Base-by-base conservation (phyloP, 1,140 invertebrate species). In the Conus ventricosus region DNA sequence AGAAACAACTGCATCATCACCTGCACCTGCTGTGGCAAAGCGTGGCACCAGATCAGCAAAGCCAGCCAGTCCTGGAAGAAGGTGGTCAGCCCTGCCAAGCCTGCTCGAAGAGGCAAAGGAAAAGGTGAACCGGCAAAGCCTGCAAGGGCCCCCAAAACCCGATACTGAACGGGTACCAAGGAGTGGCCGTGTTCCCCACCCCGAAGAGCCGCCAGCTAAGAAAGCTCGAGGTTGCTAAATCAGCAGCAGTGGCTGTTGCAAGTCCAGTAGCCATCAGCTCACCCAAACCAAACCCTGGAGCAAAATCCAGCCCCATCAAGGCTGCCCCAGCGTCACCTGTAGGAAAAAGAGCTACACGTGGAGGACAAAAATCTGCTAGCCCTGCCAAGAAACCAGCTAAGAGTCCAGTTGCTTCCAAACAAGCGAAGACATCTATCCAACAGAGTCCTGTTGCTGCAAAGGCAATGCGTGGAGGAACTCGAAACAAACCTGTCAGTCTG, bases 131-230 rank as follows among this genome's bases (percentile, higher is more conserved):
- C 53, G 13, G 53, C 53, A 13, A 78, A 78, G 23, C 25, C 39
- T 39, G 76, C 27, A 5, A 78, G 76, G n/a, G n/a, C n/a, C n/a
- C 76, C 76, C 76, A 4, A 51, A 27, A 78, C 25, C 25, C 1
- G 76, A 23, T 17, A 75, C 76, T 11, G 76, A 17, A 51, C 27
- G 39, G 76, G 76, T 11, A n/a, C 81, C 81, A 83, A 83, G 81
- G 81, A 83, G 51, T 15, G 15, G 81, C 81, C 17, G 53, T 57
- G 53, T n/a, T 13, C 10, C 23, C 23, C 53, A 54, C 2, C 25
- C 55, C 11, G 81, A 83, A 51, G 81, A 83, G 55, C 81, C 81
- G 17, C 53, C 81, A 13, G 53, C 53, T 53, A 83, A 83, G 81
- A 83, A 83, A 83, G 53, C 81, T 54, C 25, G 25, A n/a, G 25